phyloP scores from a whole-genome alignment of 1,140 invertebrate species.

The Bombus confusus region DNA sequence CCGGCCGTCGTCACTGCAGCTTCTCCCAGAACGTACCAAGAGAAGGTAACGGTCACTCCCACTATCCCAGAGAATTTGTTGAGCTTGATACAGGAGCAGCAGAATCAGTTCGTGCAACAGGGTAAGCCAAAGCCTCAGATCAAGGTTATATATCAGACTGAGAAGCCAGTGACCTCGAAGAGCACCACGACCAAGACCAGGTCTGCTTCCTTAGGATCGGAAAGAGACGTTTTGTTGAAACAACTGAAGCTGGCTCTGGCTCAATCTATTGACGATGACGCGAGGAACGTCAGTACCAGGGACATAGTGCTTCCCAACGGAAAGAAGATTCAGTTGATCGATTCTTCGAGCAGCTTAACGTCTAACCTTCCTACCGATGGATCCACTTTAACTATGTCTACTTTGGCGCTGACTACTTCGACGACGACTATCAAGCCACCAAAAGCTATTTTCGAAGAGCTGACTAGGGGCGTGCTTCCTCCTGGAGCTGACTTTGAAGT shows the following conservation, averaged over 20 bases:
- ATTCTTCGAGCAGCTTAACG: conserved; percentile 71
- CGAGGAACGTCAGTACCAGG: conserved; percentile 86
- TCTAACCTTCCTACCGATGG: conserved; percentile 63
- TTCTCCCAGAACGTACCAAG: conserved; percentile 3
- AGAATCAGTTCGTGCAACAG: conserved; percentile 64
- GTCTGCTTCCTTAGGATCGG: conserved; percentile 27
- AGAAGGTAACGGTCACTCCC: conserved; percentile 55
- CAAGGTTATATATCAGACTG: conserved; percentile 78
- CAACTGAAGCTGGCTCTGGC: conserved; percentile 88
- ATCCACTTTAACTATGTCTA: conserved; percentile 53
- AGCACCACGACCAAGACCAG: conserved; percentile 29
- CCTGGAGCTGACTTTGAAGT: conserved; percentile 90
- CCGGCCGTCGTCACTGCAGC: neutral
- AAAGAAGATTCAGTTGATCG: conserved; percentile 88
- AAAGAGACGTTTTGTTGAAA: conserved; percentile 85
- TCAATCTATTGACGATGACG: conserved; percentile 85
- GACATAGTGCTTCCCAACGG: conserved; percentile 89
- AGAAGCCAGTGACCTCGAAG: conserved; percentile 66
- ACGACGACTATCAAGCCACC: conserved; percentile 83
- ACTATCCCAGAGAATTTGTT: conserved; percentile 74
- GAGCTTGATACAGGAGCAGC: conserved; percentile 74
- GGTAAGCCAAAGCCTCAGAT: conserved; percentile 76
- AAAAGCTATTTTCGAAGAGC: conserved; percentile 86
- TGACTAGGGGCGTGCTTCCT: conserved; percentile 89
- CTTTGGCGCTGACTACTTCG: conserved; percentile 67